Conservation (phyloP, 2,113 vertebrate species). For the Mustela lutreola region DNA sequence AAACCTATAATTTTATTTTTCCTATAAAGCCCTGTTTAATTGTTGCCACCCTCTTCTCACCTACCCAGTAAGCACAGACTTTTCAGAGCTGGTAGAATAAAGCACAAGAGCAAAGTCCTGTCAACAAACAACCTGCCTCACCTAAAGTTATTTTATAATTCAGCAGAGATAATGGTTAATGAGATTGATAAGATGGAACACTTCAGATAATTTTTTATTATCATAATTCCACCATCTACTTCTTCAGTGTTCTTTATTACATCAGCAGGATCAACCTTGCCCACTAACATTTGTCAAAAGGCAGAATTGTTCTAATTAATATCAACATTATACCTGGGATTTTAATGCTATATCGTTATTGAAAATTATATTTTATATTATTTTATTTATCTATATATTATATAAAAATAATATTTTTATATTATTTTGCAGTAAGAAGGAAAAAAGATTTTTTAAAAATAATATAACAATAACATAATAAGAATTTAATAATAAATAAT, state of each 20-base stretch:
- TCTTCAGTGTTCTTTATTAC: constrained; percentile 37
- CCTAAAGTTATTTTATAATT: constrained; percentile 45
- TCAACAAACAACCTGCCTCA: constrained; percentile 60
- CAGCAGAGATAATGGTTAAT: constrained; percentile 66
- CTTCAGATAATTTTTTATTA: constrained; percentile 43
- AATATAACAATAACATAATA: not conserved
- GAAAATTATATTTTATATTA: not conserved
- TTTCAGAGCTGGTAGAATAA: not conserved
- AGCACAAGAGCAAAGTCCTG: not conserved
- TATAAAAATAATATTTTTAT: too few species aligned
- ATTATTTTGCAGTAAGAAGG: not conserved
- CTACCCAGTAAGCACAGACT: not conserved
- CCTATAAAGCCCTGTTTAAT: not conserved
- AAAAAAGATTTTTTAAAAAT: not conserved
- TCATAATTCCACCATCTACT: not conserved
- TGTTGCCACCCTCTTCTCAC: not conserved
- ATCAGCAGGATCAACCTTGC: constrained; percentile 32
- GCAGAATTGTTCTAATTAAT: constrained; percentile 46
- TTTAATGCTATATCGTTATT: not conserved
- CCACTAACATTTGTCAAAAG: constrained; percentile 43
- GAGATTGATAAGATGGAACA: constrained; percentile 55
- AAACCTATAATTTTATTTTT: constrained; percentile 14
- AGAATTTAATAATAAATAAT: not conserved
- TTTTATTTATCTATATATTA: too few species aligned
- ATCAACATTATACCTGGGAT: not conserved